Percentiles rank a stretch among this genome's conserved stretches.
These are phyloP conservation scores for Mythimna albipuncta DNA, from an alignment of 2,888 invertebrate genomes.

Conservation along the genomic window DNA sequence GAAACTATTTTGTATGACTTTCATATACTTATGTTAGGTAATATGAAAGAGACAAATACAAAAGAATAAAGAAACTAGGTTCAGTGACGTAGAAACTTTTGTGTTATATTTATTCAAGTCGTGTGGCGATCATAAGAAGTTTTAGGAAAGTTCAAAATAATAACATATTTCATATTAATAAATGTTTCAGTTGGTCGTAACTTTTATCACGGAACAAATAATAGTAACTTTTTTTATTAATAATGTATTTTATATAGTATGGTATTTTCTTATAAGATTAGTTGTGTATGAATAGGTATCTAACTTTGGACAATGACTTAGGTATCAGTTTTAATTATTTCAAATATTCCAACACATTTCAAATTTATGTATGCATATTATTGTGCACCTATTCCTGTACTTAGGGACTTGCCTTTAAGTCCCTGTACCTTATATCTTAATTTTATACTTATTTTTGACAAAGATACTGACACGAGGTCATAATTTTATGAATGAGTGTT, in stretches of 20 bases:
- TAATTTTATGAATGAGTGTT: too few species aligned
- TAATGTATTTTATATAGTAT: conserved; percentile 4
- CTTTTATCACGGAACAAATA: conserved; percentile 12
- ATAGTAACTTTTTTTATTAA: conserved; percentile 8
- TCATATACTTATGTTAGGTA: not conserved
- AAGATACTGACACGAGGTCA: too few species aligned
- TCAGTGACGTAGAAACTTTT: not conserved
- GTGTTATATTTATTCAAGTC: conserved; percentile 27
- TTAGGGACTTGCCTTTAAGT: too few species aligned
- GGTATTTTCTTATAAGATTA: not conserved
- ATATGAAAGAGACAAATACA: not conserved
- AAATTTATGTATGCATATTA: too few species aligned
- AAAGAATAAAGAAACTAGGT: not conserved
- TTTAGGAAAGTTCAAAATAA: conserved; percentile 16
- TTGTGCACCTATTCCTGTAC: too few species aligned
- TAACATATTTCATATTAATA: conserved; percentile 25
- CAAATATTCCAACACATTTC: too few species aligned
- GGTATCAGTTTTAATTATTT: too few species aligned
- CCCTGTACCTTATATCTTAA: too few species aligned
- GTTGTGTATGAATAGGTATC: not conserved
- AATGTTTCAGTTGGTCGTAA: conserved; percentile 11
- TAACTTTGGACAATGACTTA: too few species aligned
- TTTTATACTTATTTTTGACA: too few species aligned
- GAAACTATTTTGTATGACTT: too few species aligned
- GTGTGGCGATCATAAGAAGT: conserved; percentile 3